Percentiles rank a stretch among this genome's conserved stretches.
phyloP scores from a whole-genome alignment of 2,888 invertebrate species.

The Sialis lutaria region DNA sequence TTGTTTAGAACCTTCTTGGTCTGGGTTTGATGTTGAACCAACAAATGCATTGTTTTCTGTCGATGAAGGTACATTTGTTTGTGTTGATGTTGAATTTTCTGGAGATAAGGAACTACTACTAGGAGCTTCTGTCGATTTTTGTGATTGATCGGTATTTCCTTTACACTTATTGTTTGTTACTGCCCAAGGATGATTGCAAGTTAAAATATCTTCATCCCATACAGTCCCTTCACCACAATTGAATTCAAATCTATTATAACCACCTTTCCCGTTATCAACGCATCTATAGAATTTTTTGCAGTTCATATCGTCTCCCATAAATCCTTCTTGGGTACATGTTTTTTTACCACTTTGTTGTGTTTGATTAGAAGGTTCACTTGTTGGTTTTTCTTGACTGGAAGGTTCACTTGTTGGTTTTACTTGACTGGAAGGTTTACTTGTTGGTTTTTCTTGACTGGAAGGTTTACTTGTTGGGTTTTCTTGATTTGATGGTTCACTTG shows the following conservation, averaged over 20 bases:
- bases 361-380: constrained; percentile 1
- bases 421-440: constrained; percentile 1
- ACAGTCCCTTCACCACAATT: constrained; percentile 53
- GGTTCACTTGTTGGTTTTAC: not conserved
- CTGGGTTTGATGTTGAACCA: not conserved
- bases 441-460: constrained; percentile 1
- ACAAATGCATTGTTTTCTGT: not conserved
- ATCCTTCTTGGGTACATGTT: constrained; percentile 17
- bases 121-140: not conserved
- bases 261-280: constrained; percentile 13
- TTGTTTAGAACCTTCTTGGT: not conserved
- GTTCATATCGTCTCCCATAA: constrained; percentile 16
- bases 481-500: not conserved
- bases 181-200: constrained; percentile 48
- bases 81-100: not conserved
- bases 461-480: not conserved
- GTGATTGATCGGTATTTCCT: not conserved
- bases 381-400: constrained; percentile 1
- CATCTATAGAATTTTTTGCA: constrained; percentile 21
- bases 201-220: constrained; percentile 46
- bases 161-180: constrained; percentile 25
- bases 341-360: constrained; percentile 4
- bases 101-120: constrained; percentile 1
- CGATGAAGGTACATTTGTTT: not conserved
- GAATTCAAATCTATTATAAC: constrained; percentile 31